Evolutionary conservation across 92 coral and sea anemone species (phyloP).

Genomic region (Porites evermanni): DNA sequence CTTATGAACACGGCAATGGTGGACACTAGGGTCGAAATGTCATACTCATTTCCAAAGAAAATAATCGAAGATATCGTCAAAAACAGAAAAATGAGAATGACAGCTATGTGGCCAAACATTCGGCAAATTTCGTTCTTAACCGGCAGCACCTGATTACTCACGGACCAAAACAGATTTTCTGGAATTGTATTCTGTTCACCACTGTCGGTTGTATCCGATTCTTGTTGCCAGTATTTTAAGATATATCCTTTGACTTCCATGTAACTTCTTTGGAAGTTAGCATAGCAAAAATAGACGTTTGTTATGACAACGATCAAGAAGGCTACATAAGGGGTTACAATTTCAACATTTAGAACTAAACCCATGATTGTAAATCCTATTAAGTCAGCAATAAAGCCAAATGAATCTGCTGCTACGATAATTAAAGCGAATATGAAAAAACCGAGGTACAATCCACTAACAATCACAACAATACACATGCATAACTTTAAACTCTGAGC

Average conservation of each 20-base stretch:
- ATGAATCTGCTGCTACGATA: not conserved
- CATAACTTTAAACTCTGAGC: no score
- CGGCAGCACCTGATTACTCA: not conserved
- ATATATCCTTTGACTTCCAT: not conserved
- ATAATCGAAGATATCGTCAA: not conserved
- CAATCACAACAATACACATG: no score
- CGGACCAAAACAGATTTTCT: slow-evolving; percentile 19
- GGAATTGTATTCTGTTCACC: not conserved
- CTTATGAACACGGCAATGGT: slow-evolving; percentile 13
- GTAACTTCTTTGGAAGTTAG: not conserved
- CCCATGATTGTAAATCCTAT: slow-evolving; percentile 11
- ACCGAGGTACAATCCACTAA: not conserved
- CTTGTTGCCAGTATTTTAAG: slow-evolving; percentile 14
- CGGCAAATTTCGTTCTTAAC: not conserved
- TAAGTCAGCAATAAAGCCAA: not conserved
- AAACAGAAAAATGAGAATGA: not conserved
- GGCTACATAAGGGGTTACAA: not conserved
- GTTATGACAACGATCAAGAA: not conserved
- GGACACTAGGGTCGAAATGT: slow-evolving; percentile 2
- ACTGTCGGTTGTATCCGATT: not conserved
- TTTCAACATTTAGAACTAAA: slow-evolving; percentile 6
- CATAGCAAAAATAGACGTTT: slow-evolving; percentile 6
- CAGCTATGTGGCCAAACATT: slow-evolving; percentile 1
- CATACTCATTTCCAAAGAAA: slow-evolving; percentile 3
- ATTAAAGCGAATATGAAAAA: no score